Base-by-base conservation (phyloP, 2,797 vertebrate species). In the Eulemur coronatus region DNA sequence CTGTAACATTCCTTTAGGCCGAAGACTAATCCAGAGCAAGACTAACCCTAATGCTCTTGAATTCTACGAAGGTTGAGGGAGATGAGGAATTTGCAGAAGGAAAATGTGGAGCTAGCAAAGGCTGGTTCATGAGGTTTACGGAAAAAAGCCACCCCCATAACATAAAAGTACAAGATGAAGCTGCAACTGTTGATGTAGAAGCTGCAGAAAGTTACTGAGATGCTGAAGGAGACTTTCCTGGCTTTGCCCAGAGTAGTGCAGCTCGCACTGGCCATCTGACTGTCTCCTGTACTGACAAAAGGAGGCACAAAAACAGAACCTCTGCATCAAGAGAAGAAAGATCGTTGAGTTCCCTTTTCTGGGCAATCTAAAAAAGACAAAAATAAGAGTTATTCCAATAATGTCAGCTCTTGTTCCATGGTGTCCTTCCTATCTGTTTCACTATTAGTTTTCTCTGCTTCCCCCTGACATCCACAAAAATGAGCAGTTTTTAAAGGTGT, bases 291-390 rank as follows among this genome's bases (percentile, higher is more conserved):
- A 57, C 89, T 98, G 86, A 99, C 96, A 94, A 99, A 99, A 0
- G 99, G 99, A 84, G 99, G 99, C 0, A 98, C 98, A 38, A 99
- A 99, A 2, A 99, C 98, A 99, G 98, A 2, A 99, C 99, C 98
- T 99, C 99, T 0, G 99, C 99, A 33, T 99, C 99, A 17, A 99
- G 95, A 24, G 96, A 35, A 28, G 98, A 97, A 26, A 91, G 69
- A 26, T 4, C 96, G 81, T 5, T 94, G 41, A 46, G 89, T 24
- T 97, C 97, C 87, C 94, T 98, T 22, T 70, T 98, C 33, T 98
- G 98, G 84, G 95, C 73, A n/a, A 90, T 97, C 99, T 99, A 48
- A 73, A 20, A 55, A 72, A 28, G 93, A 17, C 41, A 43, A 10
- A 35, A 35, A 2, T 4, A 26, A 24, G 6, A 41, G 81, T 82